A percentile compares a stretch with the other conserved stretches of the same genome.
Evolutionary conservation across 2,797 vertebrate species (phyloP).

Genomic region (Amniataba percoides): DNA sequence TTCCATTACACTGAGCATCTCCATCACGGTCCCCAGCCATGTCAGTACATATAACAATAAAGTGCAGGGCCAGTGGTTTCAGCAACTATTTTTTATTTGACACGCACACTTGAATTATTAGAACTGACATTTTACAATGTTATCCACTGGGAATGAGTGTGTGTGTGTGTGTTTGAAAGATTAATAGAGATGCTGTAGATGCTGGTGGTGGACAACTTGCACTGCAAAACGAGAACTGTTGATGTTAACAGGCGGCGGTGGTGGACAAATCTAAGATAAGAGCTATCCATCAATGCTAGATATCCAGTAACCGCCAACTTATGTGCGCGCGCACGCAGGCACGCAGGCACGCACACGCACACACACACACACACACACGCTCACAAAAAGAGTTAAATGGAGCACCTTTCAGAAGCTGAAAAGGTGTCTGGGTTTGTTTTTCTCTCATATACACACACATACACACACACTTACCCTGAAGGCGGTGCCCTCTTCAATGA

Average conservation of each 20-base stretch:
- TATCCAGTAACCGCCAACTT: conserved; percentile 23
- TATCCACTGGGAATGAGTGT: conserved; percentile 48
- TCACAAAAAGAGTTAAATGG: conserved; percentile 33
- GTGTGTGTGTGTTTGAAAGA: conserved; percentile 33
- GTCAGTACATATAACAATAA: conserved; percentile 63
- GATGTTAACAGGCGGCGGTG: conserved; percentile 48
- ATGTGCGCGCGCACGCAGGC: too few relatives aligned
- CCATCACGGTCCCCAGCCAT: conserved; percentile 54
- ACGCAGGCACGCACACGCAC: too few relatives aligned
- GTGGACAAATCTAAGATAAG: conserved; percentile 39
- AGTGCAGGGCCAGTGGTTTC: conserved; percentile 61
- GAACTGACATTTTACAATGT: conserved; percentile 67
- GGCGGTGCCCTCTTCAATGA: conserved; percentile 97
- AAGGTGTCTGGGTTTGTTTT: neutral
- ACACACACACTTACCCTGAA: conserved; percentile 90
- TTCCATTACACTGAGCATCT: conserved; percentile 64
- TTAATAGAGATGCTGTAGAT: conserved; percentile 54
- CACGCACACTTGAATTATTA: conserved; percentile 66
- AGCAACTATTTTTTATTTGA: conserved; percentile 53
- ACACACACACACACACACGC: neutral
- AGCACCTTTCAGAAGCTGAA: conserved; percentile 18
- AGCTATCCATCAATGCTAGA: conserved; percentile 58
- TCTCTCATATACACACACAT: conserved; percentile 10
- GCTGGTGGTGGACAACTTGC: conserved; percentile 47
- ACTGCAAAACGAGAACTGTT: conserved; percentile 55